Conservation (phyloP, 2,888 invertebrate species). For the Ochropleura leucogaster region DNA sequence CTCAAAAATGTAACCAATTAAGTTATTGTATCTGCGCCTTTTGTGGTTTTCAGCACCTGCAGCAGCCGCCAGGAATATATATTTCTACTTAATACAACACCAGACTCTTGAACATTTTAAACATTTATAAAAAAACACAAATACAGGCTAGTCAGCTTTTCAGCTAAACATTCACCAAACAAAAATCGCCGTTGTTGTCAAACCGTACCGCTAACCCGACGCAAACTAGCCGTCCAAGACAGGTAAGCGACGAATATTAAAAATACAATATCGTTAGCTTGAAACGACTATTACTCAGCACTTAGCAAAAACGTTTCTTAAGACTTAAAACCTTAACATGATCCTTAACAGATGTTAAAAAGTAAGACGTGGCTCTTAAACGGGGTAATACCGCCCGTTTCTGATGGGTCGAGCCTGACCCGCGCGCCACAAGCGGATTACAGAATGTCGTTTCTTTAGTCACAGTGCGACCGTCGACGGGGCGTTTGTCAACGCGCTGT, state of each 20-base stretch:
- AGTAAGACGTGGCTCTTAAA: slow-evolving; percentile 46
- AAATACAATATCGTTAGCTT: slow-evolving; percentile 31
- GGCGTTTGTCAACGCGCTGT: slow-evolving; percentile 73
- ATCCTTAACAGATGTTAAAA: slow-evolving; percentile 46
- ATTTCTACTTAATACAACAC: background rate
- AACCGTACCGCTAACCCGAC: slow-evolving; percentile 5
- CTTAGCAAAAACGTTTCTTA: slow-evolving; percentile 22
- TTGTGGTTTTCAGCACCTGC: too few species aligned
- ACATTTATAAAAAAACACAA: background rate
- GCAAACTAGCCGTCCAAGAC: slow-evolving; percentile 20
- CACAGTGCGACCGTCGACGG: slow-evolving; percentile 47
- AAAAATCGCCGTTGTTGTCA: slow-evolving; percentile 21
- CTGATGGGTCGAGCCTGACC: slow-evolving; percentile 68
- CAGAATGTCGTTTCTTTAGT: slow-evolving; percentile 64
- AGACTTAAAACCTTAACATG: slow-evolving; percentile 20
- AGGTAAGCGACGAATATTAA: slow-evolving; percentile 28
- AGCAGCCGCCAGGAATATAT: background rate
- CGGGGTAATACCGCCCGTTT: slow-evolving; percentile 57
- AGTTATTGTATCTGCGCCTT: too few species aligned
- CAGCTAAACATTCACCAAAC: background rate
- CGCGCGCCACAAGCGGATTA: slow-evolving; percentile 78
- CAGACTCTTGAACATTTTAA: background rate
- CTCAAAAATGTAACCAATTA: too few species aligned
- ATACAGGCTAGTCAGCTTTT: background rate
- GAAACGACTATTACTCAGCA: slow-evolving; percentile 4